These are phyloP conservation scores for Neofelis nebulosa DNA, from an alignment of 2,113 vertebrate genomes.

Conservation along the genomic window DNA sequence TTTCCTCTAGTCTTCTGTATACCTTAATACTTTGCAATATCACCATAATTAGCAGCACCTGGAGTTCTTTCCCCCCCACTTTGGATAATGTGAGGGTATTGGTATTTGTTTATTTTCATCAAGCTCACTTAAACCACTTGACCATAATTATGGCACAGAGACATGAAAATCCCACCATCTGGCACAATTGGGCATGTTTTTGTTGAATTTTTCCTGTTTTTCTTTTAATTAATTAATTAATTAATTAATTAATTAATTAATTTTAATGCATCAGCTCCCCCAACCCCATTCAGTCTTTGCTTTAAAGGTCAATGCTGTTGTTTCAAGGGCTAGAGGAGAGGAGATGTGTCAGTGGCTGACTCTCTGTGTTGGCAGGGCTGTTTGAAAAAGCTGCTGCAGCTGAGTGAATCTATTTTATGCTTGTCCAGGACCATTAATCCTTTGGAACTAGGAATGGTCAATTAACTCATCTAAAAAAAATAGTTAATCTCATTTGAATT, in stretches of 20 bases:
- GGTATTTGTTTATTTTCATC: slow-evolving; percentile 50
- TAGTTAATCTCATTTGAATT: slow-evolving; percentile 55
- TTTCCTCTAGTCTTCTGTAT: not conserved
- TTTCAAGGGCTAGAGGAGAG: not conserved
- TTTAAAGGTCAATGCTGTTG: not conserved
- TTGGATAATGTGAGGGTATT: not conserved
- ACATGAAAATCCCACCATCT: slow-evolving; percentile 18
- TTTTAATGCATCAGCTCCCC: not conserved
- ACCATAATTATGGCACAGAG: not conserved
- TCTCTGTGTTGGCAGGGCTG: accelerated
- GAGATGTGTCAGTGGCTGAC: not conserved
- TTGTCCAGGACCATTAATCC: not conserved
- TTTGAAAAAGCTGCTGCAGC: not conserved
- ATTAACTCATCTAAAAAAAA: slow-evolving; percentile 28
- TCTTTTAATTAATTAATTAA: not conserved
- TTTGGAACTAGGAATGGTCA: not conserved
- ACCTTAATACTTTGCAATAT: slow-evolving; percentile 42
- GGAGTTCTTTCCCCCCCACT: not conserved
- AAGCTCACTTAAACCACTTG: slow-evolving; percentile 14
- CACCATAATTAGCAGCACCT: not conserved
- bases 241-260: not conserved
- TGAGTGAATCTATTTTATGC: slow-evolving; percentile 26
- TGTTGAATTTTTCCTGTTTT: not conserved
- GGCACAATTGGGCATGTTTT: not conserved
- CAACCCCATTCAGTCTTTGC: not conserved